phyloP scores from a whole-genome alignment of 2,797 vertebrate species.

The Alauda arvensis region DNA sequence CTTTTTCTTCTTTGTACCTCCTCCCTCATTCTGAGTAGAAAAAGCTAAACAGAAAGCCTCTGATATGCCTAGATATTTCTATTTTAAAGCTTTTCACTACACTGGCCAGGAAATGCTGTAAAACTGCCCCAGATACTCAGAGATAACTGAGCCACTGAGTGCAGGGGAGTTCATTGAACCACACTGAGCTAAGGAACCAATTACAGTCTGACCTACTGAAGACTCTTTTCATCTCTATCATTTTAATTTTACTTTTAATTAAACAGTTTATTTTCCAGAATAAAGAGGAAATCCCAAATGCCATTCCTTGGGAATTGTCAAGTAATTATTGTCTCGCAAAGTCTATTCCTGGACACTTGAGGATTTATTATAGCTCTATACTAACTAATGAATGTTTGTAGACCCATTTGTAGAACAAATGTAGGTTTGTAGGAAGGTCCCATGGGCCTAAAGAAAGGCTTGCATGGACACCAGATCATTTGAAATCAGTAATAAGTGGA shows the following conservation, averaged over 20 bases:
- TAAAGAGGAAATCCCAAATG: not conserved
- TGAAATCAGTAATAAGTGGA: not conserved
- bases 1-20: not conserved
- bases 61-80: not conserved
- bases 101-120: not conserved
- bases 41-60: not conserved
- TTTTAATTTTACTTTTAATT: slow-evolving; percentile 26
- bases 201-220: not conserved
- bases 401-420: not conserved
- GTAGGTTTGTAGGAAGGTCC: not conserved
- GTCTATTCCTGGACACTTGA: not conserved
- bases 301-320: not conserved
- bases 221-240: not conserved
- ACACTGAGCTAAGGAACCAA: not conserved
- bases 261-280: slow-evolving; percentile 10
- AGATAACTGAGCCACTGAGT: not conserved
- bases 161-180: slow-evolving; percentile 14
- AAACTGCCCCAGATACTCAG: not conserved
- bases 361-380: not conserved
- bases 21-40: not conserved
- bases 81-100: not conserved
- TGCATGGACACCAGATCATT: not conserved
- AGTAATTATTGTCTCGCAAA: not conserved
- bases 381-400: not conserved
- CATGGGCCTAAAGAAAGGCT: not conserved